Base-by-base conservation (phyloP, 2,797 vertebrate genomes). In the Myioborus miniatus region DNA sequence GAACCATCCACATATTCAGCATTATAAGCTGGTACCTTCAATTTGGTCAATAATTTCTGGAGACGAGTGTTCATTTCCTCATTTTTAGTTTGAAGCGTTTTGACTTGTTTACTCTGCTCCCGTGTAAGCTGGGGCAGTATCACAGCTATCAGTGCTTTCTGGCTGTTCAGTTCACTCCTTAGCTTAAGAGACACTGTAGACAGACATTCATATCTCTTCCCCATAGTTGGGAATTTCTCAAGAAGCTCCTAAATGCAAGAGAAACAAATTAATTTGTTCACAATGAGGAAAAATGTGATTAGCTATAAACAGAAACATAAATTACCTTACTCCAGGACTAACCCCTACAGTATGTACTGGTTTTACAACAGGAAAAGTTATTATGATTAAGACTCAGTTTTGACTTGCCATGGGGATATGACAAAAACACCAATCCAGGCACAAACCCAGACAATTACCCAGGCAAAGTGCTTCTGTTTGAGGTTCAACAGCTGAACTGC, bases 241-340 rank as follows among this genome's bases (percentile, higher is more conserved):
- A 98, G 97, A 60, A 97, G 96, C n/a, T 97, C 97, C 98, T 98
- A 91, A 90, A 96, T 30, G 36, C 78, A 96, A 95, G 27, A 14
- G 19, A 55, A 85, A 92, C 6, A 67, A 84, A 93, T 70, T 24
- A 10, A 68, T 59, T 85, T 8, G 12, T 52, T 79, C 65, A 87
- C 27, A 77, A 8, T n/a, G 53, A 76, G 14, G n/a, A 22, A 58
- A 20, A 58, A 8, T 26, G 24, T 13, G 3, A 71, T 88, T 70
- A 81, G 13, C 12, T 80, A 49, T 58, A 49, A 87, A 44, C 2
- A 69, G 46, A 87, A 74, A 13, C 9, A 50, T 59, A 46, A 80
- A 46, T 19, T 5, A 74, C 13, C 17, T 39, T 29, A 49, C 12
- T 59, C 15, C 39, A 79, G 63, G 43, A 74, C 29, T 69, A 64